A percentile compares a stretch with the other conserved stretches of the same genome.
Evolutionary conservation across 2,797 vertebrate species (phyloP).

Genomic region (Girardinus metallicus): DNA sequence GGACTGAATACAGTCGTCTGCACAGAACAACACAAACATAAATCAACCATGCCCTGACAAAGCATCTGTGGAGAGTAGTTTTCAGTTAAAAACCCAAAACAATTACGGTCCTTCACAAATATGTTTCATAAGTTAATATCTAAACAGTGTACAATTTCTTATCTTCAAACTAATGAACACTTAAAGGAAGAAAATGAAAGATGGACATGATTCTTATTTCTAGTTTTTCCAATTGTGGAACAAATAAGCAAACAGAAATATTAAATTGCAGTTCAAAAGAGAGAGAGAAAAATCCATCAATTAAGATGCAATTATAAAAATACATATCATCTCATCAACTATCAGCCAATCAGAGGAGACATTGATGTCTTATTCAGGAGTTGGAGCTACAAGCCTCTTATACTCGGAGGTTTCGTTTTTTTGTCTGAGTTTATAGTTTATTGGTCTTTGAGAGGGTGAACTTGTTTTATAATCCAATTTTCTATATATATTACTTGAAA

Average conservation of each 20-base stretch:
- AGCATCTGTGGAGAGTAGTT: constrained; percentile 37
- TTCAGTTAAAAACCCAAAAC: neutral
- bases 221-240: neutral
- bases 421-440: too few species aligned
- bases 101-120: neutral
- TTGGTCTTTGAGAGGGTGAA: too few species aligned
- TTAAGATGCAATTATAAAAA: neutral
- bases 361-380: too few species aligned
- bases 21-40: constrained; percentile 31
- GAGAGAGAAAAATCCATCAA: neutral
- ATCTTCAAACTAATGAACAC: neutral
- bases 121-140: neutral
- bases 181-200: neutral
- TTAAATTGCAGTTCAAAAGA: neutral
- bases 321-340: neutral
- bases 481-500: too few species aligned
- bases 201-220: neutral
- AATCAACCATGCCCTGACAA: constrained; percentile 44
- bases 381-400: too few species aligned
- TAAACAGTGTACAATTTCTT: neutral
- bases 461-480: too few species aligned
- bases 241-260: neutral
- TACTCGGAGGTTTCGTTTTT: too few species aligned
- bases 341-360: too few species aligned
- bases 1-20: constrained; percentile 22